A percentile compares a stretch with the other conserved stretches of the same genome.
Conservation (phyloP, 1,140 invertebrate genomes). For the Ruditapes philippinarum region DNA sequence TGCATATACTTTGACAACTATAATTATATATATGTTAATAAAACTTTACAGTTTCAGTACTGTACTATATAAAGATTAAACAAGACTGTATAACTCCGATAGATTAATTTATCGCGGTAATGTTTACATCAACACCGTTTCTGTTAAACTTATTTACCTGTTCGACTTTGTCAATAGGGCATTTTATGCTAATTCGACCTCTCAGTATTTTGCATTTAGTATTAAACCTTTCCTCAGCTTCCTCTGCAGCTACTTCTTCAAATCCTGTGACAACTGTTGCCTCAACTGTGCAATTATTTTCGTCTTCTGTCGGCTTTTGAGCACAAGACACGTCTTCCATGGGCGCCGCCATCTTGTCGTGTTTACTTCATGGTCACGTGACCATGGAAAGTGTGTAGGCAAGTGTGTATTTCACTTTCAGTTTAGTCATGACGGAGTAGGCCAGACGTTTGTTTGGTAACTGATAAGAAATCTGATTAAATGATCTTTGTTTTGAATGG, state of each 20-base stretch:
- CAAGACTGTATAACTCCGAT: no score
- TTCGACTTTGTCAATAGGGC: constrained; percentile 83
- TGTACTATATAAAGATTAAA: no score
- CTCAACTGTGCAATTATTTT: constrained; percentile 82
- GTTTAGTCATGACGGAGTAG: constrained; percentile 19
- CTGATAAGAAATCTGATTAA: constrained; percentile 40
- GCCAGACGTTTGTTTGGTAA: constrained; percentile 22
- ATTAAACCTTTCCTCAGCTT: constrained; percentile 88
- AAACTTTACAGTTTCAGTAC: no score
- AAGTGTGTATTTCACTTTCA: constrained; percentile 53
- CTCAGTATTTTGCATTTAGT: constrained; percentile 82
- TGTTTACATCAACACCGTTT: constrained; percentile 7
- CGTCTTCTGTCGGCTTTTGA: neutral
- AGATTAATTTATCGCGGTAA: neutral
- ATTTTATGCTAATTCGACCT: constrained; percentile 88
- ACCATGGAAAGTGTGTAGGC: constrained; percentile 50
- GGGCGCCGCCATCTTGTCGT: constrained; percentile 78
- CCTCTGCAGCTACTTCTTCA: constrained; percentile 88
- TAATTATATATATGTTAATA: neutral
- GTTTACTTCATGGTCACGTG: constrained; percentile 51
- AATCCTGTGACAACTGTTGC: constrained; percentile 88
- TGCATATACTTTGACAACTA: neutral
- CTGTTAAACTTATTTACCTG: constrained; percentile 82
- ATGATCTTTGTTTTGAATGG: constrained; percentile 4
- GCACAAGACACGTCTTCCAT: constrained; percentile 64